These are phyloP conservation scores for Copidosoma floridanum DNA, from an alignment of 1,140 invertebrate species.

Conservation along the genomic window DNA sequence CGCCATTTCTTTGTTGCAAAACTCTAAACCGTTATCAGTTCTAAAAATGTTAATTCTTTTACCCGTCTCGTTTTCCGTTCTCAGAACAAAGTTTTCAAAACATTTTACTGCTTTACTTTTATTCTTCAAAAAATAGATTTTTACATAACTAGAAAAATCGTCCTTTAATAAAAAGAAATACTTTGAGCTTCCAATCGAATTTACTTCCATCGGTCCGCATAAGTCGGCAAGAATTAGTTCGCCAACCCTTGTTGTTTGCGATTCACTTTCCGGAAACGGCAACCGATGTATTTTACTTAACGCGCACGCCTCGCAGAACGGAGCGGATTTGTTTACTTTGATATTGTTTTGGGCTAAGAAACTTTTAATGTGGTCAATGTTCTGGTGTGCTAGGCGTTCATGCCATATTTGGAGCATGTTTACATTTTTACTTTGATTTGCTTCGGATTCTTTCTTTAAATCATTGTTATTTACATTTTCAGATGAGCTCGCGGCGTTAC, in stretches of 20 bases:
- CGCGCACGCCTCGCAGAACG: conserved; percentile 44
- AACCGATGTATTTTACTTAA: conserved; percentile 45
- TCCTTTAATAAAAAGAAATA: conserved; percentile 46
- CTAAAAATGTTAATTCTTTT: conserved; percentile 42
- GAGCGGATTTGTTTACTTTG: conserved; percentile 26
- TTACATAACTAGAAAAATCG: too few relatives aligned
- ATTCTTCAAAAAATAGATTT: conserved; percentile 46
- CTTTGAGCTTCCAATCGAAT: conserved; percentile 36
- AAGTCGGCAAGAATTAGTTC: conserved; percentile 53
- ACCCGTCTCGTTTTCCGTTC: conserved; percentile 32
- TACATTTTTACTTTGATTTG: neutral
- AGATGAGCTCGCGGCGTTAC: neutral
- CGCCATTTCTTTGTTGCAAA: conserved; percentile 27
- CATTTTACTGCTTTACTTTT: too few relatives aligned
- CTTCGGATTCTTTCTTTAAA: neutral
- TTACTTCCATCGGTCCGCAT: too few relatives aligned
- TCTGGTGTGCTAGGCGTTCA: conserved; percentile 47
- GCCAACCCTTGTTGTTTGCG: conserved; percentile 30
- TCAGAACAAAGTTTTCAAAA: conserved; percentile 32
- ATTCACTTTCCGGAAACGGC: conserved; percentile 37
- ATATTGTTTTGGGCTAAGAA: conserved; percentile 37
- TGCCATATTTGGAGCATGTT: conserved; percentile 42
- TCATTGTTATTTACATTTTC: neutral
- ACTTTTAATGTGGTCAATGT: conserved; percentile 40
- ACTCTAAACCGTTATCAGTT: too few relatives aligned